Percentiles rank a stretch among this genome's conserved stretches.
phyloP scores from a whole-genome alignment of 1,140 invertebrate species.

The Rhizoglyphus robini region DNA sequence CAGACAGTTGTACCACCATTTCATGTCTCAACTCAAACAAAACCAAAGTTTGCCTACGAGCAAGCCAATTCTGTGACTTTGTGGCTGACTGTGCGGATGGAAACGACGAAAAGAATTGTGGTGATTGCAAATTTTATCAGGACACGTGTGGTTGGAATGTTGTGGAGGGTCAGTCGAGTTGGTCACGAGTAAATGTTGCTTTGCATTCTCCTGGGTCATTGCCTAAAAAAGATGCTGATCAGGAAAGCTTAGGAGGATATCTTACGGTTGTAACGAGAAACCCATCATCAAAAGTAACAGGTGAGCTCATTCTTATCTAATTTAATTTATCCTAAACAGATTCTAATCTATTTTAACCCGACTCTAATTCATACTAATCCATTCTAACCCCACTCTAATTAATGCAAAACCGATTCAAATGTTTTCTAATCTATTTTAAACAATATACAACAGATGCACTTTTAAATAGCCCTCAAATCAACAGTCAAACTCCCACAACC shows the following conservation, averaged over 20 bases:
- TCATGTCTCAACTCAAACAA: background rate
- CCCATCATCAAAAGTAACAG: no score
- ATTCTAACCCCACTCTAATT: no score
- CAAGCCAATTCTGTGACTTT: background rate
- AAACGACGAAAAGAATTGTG: background rate
- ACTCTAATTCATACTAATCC: background rate
- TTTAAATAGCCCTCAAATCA: background rate
- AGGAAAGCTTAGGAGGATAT: background rate
- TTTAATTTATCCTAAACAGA: no score
- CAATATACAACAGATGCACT: background rate
- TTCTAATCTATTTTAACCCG: no score
- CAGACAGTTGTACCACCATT: background rate
- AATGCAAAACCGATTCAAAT: background rate
- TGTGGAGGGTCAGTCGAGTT: background rate
- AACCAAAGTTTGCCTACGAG: background rate
- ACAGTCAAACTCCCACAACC: background rate
- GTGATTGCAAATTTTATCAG: conserved; percentile 23
- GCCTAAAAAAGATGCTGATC: background rate
- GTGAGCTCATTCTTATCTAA: no score
- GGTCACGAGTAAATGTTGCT: background rate
- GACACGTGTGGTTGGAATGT: conserved; percentile 20
- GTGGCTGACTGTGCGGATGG: background rate
- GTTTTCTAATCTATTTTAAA: no score
- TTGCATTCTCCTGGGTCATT: background rate
- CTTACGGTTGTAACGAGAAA: background rate